Base-by-base conservation (phyloP, 1,140 invertebrate species). In the Ceratina australensis region DNA sequence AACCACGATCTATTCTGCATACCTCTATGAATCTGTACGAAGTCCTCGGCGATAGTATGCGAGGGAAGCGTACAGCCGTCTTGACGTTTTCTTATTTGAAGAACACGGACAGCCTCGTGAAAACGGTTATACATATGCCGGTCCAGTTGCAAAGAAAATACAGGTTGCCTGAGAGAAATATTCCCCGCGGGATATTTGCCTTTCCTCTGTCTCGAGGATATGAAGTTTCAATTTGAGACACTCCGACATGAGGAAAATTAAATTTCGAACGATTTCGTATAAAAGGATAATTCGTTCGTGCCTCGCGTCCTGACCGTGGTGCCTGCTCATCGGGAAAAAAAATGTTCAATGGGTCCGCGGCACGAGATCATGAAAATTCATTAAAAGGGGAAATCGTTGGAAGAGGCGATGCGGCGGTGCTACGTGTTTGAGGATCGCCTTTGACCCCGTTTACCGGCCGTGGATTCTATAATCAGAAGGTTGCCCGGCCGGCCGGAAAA, bases 391-490 rank as follows among this genome's bases (percentile, higher is more conserved):
- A 59, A 54, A 54, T 47, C 22, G 26, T 57, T 10, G 28, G 52
- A 33, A 26, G n/a, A 15, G 60, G 33, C n/a, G 64, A 72, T 60
- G 57, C 60, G 59, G 61, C 47, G 52, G 52, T n/a, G 52, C 33
- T 16, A 54, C 13, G 16, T 24, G 24, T 15, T 42, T 50, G 66
- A 52, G 50, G 33, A 47, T 20, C 42, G 65, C 66, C 33, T 77
- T 77, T 61, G 73, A 78, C 66, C 78, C 56, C 50, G 65, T 80
- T 71, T 22, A 16, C n/a, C 33, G 3, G 1, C 15, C 15, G 15
- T n/a, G 49, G 20, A 16, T 57, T 28, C 76, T 60, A 72, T 72
- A 56, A 76, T 76, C 66, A 69, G 66, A 78, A 18, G 24, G 50
- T 42, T 50, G 28, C 20, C 42, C 42, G 28, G 2, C 16, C 64